A percentile compares a stretch with the other conserved stretches of the same genome.
phyloP scores from a whole-genome alignment of 2,888 invertebrate species.

The Drosophila nr. medialis region DNA sequence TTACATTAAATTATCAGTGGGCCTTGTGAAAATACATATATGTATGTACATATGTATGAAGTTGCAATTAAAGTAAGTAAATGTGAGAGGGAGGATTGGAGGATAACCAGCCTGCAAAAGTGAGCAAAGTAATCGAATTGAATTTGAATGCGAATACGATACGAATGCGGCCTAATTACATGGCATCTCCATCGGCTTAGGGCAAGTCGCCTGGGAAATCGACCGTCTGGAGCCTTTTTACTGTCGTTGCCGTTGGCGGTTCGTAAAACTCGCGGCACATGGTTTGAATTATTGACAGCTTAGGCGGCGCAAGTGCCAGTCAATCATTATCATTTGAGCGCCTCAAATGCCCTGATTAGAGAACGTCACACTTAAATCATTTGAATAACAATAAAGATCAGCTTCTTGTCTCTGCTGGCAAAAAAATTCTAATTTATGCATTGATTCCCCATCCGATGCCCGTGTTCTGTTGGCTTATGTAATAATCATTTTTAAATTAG shows the following conservation, averaged over 20 bases:
- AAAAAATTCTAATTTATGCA: slow-evolving; percentile 72
- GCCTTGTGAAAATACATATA: slow-evolving; percentile 45
- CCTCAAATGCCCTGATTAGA: slow-evolving; percentile 49
- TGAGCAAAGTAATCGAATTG: slow-evolving; percentile 52
- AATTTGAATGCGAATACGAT: slow-evolving; percentile 49
- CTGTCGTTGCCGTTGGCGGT: slow-evolving; percentile 26
- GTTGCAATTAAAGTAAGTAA: slow-evolving; percentile 35
- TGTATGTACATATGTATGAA: neutral
- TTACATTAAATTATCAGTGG: slow-evolving; percentile 72
- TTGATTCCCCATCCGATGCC: slow-evolving; percentile 58
- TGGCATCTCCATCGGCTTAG: slow-evolving; percentile 65
- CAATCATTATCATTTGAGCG: slow-evolving; percentile 72
- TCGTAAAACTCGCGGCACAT: slow-evolving; percentile 61
- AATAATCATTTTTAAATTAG: slow-evolving; percentile 77
- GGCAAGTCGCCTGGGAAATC: slow-evolving; percentile 79
- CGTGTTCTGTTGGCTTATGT: slow-evolving; percentile 30
- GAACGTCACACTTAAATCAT: slow-evolving; percentile 66
- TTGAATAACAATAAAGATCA: slow-evolving; percentile 83
- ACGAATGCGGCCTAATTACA: slow-evolving; percentile 64
- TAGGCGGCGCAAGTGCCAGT: slow-evolving; percentile 52
- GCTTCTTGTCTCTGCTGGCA: slow-evolving; percentile 47
- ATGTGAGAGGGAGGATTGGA: neutral
- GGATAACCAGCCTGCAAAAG: slow-evolving; percentile 31
- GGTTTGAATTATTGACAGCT: slow-evolving; percentile 80
- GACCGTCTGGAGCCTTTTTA: slow-evolving; percentile 68